Evolutionary conservation across 2,888 invertebrate species (phyloP), one percentile per base, ranked within the genome.

Genomic region (Pristionchus maxplancki): DNA sequence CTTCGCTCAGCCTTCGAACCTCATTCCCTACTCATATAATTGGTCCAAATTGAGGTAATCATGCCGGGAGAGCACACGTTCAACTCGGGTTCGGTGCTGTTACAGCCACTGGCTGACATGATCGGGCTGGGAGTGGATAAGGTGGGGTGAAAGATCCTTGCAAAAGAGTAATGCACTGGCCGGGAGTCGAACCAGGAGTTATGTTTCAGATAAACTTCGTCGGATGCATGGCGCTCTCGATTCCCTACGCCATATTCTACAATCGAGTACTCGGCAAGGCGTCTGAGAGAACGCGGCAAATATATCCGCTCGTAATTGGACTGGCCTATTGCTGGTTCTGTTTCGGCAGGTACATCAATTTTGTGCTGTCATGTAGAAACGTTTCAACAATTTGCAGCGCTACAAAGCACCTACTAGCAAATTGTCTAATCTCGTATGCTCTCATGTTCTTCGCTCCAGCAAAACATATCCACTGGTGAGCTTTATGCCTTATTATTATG

Each of bases 21-120:
- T 50, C 50, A 2, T 20, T 58, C n/a, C 0, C 58, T 0, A 58
- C 20, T 58, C 9, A n/a, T 24, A n/a, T 58, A 58, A 58, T 58
- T 58, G 58, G 20, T n/a, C 28, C 31, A 31, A 64, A 31, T 17
- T 64, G 31, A 64, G 53, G 53, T 53, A 44, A 53, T 34, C 24
- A 94, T 94, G 94, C 94, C 94, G 40, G 94, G 94, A n/a, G 90
- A 90, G 34, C 92, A 93, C 88, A 94, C 94, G 13, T 94, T 94
- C 89, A 93, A 93, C 89, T 93, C 93, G 91, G 93, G 94, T 3
- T 91, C 91, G 44, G 90, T 89, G n/a, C 48, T 94, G 40, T 88
- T 94, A 78, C 92, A 93, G 81, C 93, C 93, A 1, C 62, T 94
- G 17, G 90, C 93, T 20, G 91, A 91, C 13, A 87, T 53, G 34